Evolutionary conservation across 2,113 vertebrate genomes (phyloP).

Genomic region (Dunckerocampus dactyliophorus): DNA sequence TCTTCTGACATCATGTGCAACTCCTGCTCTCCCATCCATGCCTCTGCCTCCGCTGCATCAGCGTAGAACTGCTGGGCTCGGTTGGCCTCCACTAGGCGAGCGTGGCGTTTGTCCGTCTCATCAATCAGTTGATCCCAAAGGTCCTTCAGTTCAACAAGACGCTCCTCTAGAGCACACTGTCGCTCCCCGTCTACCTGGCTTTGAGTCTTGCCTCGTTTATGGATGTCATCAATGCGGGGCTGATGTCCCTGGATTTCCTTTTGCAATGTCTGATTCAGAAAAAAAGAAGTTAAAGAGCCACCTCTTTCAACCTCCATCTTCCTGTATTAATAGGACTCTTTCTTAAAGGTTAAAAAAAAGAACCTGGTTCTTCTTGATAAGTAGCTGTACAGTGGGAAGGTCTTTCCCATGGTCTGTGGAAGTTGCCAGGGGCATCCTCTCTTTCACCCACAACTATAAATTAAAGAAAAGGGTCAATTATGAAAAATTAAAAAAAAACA

Average conservation of each 20-base stretch:
- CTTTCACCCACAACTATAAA: constrained; percentile 85
- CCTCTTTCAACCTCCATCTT: not conserved
- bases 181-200: constrained; percentile 65
- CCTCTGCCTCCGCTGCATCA: constrained; percentile 84
- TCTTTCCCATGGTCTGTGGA: constrained; percentile 90
- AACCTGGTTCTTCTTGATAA: constrained; percentile 95
- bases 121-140: constrained; percentile 80
- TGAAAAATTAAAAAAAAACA: not conserved
- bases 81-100: constrained; percentile 78
- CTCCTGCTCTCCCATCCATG: constrained; percentile 96
- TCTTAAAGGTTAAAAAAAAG: not conserved
- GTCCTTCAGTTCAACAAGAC: constrained; percentile 75
- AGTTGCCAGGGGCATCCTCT: constrained; percentile 84
- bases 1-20: constrained; percentile 95
- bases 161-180: constrained; percentile 70
- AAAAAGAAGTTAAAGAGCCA: not conserved
- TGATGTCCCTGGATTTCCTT: constrained; percentile 94
- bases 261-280: constrained; percentile 78
- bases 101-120: constrained; percentile 78
- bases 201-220: constrained; percentile 67
- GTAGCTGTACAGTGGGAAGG: constrained; percentile 86
- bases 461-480: constrained; percentile 10
- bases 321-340: not conserved
- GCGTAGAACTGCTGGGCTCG: constrained; percentile 89
- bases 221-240: constrained; percentile 86